phyloP scores from a whole-genome alignment of 2,797 vertebrate species.

The Ara ararauna region DNA sequence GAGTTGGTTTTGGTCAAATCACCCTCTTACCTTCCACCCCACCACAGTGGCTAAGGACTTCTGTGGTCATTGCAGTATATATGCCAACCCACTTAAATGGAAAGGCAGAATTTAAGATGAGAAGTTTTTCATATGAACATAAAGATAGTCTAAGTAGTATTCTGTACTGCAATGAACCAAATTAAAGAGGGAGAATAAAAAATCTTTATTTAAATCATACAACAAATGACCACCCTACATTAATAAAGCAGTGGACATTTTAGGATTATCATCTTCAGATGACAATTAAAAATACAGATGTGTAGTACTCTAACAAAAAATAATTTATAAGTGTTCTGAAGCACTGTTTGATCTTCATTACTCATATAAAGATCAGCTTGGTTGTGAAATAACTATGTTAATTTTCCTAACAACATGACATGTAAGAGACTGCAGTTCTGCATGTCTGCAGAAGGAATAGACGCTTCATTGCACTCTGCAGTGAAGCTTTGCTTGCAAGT shows the following conservation, averaged over 20 bases:
- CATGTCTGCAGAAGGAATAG: not conserved
- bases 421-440: not conserved
- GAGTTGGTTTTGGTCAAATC: not conserved
- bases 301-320: not conserved
- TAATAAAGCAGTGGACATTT: not conserved
- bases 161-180: not conserved
- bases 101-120: not conserved
- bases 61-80: not conserved
- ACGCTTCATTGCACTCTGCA: rapidly evolving
- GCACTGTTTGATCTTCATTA: not conserved
- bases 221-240: not conserved
- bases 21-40: not conserved
- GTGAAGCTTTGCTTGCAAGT: not conserved
- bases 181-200: not conserved
- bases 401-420: not conserved
- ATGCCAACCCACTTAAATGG: not conserved
- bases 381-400: not conserved
- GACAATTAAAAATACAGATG: not conserved
- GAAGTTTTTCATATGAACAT: not conserved
- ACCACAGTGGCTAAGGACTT: not conserved
- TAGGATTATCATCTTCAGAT: not conserved
- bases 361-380: rapidly evolving
- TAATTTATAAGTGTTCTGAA: not conserved
- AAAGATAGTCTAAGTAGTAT: not conserved
- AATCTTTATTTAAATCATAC: not conserved